These are phyloP conservation scores for Ictalurus furcatus DNA, from an alignment of 2,113 vertebrate genomes.

Conservation along the genomic window DNA sequence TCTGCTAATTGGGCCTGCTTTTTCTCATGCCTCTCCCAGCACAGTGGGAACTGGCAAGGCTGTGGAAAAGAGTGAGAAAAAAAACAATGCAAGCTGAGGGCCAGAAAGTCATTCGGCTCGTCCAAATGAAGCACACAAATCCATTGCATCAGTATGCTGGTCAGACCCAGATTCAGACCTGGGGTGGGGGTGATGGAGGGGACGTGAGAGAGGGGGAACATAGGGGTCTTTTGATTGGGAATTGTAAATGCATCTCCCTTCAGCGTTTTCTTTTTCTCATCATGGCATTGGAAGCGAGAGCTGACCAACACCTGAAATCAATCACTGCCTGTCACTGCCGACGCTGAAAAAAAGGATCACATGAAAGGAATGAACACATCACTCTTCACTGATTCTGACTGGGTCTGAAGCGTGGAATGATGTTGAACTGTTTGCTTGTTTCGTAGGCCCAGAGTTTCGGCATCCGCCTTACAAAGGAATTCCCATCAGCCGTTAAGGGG, in stretches of 20 bases:
- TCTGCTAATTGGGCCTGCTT: constrained; percentile 60
- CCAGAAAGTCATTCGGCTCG: constrained; percentile 62
- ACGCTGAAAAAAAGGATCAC: constrained; percentile 27
- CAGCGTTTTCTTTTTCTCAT: constrained; percentile 43
- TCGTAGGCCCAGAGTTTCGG: constrained; percentile 36
- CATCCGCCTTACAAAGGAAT: constrained; percentile 36
- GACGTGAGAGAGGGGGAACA: constrained; percentile 33
- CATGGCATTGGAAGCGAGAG: constrained; percentile 27
- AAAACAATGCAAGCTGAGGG: constrained; percentile 32
- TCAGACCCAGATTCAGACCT: constrained; percentile 46
- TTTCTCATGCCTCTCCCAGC: constrained; percentile 50
- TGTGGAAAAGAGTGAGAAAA: constrained; percentile 44
- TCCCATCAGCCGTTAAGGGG: constrained; percentile 11
- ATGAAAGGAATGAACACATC: constrained; percentile 36
- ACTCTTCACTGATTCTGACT: constrained; percentile 23
- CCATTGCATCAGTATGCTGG: constrained; percentile 60
- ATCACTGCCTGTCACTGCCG: constrained; percentile 35
- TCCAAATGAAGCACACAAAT: constrained; percentile 58
- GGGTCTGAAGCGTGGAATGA: constrained; percentile 19
- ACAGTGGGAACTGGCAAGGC: constrained; percentile 59
- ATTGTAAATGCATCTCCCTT: constrained; percentile 61
- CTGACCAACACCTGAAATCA: constrained; percentile 46
- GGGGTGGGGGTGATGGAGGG: constrained; percentile 22
- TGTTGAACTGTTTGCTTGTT: constrained; percentile 41
- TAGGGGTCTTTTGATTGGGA: constrained; percentile 56